Evolutionary conservation across 1,140 invertebrate species (phyloP).

Genomic region (Diprion similis): DNA sequence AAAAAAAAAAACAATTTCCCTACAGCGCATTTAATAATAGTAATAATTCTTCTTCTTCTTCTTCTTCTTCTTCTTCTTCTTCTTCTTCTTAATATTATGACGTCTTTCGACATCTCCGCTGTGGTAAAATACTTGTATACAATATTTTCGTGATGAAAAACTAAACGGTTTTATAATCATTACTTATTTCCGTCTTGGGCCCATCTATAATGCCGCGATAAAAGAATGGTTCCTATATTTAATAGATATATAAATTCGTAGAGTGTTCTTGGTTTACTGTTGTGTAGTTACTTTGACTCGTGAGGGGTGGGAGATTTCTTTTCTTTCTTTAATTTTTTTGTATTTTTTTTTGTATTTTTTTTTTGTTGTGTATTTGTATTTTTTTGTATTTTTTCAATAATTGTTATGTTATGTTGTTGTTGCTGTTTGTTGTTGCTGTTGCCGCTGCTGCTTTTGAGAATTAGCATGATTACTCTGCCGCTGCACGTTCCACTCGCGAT

Average conservation of each 20-base stretch:
- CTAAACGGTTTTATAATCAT: no score
- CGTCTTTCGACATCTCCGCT: no score
- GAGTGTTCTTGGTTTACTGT: not conserved
- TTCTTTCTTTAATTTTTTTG: not conserved
- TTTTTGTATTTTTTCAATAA: slow-evolving; percentile 45
- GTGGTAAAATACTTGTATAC: no score
- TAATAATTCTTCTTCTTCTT: no score
- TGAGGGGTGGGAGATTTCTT: slow-evolving; percentile 13
- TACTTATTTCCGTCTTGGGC: no score
- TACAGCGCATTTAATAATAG: no score
- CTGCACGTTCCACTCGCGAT: not conserved
- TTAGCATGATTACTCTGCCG: slow-evolving; percentile 10
- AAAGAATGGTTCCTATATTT: no score
- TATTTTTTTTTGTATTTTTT: slow-evolving; percentile 28
- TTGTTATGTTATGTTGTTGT: slow-evolving; percentile 47
- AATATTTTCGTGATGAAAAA: no score
- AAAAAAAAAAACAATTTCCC: no score
- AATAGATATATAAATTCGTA: not conserved
- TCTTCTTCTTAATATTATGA: no score
- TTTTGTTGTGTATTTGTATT: slow-evolving; percentile 36
- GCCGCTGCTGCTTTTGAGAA: slow-evolving; percentile 34
- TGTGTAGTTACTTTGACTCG: not conserved
- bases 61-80: no score
- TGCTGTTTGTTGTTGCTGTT: slow-evolving; percentile 33
- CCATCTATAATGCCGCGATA: no score